Conservation (phyloP, 2,888 invertebrate species). For the Phaonia tiefii region DNA sequence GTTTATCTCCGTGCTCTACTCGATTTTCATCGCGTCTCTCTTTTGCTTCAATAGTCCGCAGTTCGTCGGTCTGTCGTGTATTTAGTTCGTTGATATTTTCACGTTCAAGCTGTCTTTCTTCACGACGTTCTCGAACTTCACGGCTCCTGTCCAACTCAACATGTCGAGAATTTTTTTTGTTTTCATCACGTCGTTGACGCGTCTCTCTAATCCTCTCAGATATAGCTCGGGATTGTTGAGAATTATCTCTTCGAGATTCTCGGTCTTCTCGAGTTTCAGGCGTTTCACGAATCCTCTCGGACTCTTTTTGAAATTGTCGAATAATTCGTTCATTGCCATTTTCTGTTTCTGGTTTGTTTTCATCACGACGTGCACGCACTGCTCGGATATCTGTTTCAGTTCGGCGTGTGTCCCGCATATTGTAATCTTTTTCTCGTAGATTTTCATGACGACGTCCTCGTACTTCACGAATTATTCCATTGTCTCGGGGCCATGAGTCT, state of each 20-base stretch:
- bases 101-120: not conserved
- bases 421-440: not conserved
- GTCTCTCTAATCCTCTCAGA: not conserved
- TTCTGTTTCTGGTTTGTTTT: not conserved
- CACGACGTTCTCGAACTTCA: not conserved
- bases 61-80: not conserved
- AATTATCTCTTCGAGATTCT: too few species aligned
- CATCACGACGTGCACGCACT: slow-evolving; percentile 3
- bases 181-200: slow-evolving; percentile 5
- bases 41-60: not conserved
- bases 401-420: not conserved
- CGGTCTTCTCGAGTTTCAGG: too few species aligned
- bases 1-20: too few species aligned
- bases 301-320: too few species aligned
- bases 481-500: too few species aligned
- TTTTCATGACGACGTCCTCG: not conserved
- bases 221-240: not conserved
- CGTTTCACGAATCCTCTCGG: too few species aligned
- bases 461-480: not conserved
- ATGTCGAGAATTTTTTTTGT: not conserved
- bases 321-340: too few species aligned
- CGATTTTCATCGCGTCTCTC: too few species aligned
- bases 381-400: not conserved
- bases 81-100: not conserved
- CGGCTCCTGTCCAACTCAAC: too few species aligned